Evolutionary conservation across 2,888 invertebrate genomes (phyloP).

Genomic region (Achlya flavicornis): DNA sequence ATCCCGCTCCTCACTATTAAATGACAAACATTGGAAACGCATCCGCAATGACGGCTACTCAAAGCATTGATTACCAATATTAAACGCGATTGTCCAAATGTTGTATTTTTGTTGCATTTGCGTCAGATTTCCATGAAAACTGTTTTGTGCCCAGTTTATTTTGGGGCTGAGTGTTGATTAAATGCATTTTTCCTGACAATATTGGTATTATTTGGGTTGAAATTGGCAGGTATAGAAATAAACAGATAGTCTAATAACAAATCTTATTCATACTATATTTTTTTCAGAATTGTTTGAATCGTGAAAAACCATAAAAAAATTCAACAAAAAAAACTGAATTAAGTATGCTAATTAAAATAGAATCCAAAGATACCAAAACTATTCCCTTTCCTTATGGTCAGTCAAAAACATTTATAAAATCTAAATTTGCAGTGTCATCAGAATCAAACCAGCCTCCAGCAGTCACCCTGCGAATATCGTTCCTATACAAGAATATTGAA

Average conservation of each 20-base stretch:
- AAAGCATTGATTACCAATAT: constrained; percentile 53
- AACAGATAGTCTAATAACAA: no score
- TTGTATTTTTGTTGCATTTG: constrained; percentile 6
- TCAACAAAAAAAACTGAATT: no score
- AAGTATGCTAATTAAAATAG: no score
- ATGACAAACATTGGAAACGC: constrained; percentile 65
- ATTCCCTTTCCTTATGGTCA: no score
- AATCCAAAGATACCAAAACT: no score
- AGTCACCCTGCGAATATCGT: neutral
- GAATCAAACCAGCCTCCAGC: no score
- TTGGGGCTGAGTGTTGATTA: neutral
- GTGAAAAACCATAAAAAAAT: no score
- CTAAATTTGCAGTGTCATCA: no score
- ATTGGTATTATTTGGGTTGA: neutral
- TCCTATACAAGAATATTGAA: neutral
- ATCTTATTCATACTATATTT: no score
- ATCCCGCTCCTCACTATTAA: constrained; percentile 28
- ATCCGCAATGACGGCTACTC: constrained; percentile 49
- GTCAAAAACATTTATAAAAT: no score
- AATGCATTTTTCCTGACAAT: neutral
- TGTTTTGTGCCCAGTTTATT: neutral
- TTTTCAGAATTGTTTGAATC: no score
- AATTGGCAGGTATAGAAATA: neutral
- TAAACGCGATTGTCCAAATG: neutral
- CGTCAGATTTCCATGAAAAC: neutral